Conservation (phyloP, 2,797 vertebrate genomes). For the Dermochelys coriacea region DNA sequence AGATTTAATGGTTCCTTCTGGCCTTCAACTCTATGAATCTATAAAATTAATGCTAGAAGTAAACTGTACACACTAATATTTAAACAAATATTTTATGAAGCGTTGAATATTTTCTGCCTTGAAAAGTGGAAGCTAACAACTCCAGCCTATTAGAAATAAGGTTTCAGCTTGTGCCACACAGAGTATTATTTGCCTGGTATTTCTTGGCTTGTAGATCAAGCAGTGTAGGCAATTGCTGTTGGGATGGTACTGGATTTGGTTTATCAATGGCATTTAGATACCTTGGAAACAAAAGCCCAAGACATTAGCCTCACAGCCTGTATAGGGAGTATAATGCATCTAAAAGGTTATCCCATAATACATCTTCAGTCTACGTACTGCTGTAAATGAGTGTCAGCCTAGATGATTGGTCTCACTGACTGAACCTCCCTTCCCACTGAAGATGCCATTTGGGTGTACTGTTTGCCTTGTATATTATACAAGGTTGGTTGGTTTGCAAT, state of each 20-base stretch:
- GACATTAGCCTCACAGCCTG: neutral
- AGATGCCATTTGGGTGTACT: neutral
- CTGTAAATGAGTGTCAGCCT: neutral
- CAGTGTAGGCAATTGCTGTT: neutral
- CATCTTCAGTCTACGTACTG: neutral
- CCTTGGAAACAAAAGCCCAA: neutral
- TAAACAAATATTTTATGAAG: neutral
- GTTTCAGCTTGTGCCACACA: neutral
- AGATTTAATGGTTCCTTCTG: neutral
- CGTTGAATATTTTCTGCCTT: neutral
- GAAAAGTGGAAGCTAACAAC: slow-evolving; percentile 2
- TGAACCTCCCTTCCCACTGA: neutral
- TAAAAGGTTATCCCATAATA: neutral
- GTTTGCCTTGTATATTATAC: neutral
- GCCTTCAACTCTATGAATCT: neutral
- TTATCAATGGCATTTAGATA: neutral
- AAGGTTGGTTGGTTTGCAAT: neutral
- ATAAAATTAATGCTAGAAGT: neutral
- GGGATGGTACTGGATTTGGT: neutral
- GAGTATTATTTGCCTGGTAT: neutral
- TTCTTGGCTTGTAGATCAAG: neutral
- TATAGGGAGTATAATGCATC: neutral
- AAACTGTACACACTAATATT: neutral
- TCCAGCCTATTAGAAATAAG: neutral
- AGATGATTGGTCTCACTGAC: neutral